Evolutionary conservation across 2,888 invertebrate species (phyloP), one percentile per base, ranked within the genome.

Genomic region (Lucinisca nassula): DNA sequence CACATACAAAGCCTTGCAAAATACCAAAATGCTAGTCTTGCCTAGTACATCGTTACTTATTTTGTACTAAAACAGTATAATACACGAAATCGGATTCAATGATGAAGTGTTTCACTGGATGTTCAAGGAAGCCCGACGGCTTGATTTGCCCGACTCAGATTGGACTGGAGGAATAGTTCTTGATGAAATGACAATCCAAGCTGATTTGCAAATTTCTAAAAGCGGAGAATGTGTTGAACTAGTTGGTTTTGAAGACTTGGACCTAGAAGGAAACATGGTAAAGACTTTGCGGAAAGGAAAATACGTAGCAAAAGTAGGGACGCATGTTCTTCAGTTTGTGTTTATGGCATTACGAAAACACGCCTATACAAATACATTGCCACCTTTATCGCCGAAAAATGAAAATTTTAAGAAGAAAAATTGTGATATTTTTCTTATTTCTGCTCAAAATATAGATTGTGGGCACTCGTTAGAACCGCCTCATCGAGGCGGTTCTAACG

Each of bases 171-270:
- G 80, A 4, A 32, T 87, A 21, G 58, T 87, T 37, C 32, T 82
- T 14, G 85, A 85, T 70, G 84, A 85, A 55, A 85, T 85, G 84
- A 27, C 84, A 38, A 85, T 85, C 27, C 82, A 85, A 58, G 74
- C 55, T n/a, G 82, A 78, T 38, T 17, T 85, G 4, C 70, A 85
- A n/a, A 85, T 85, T 6, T 51, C 32, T 17, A 82, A 85, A 79
- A 30, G 45, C 72, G 78, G 78, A 10, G 79, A 85, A 77, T 73
- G 72, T 35, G 38, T 82, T 40, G 82, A 85, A 79, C 32, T 82
- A 10, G 75, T 51, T 12, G 86, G 82, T 12, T 51, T 79, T 3
- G 37, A 17, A 12, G 79, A 79, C 21, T 12, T 61, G 14, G 79
- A 61, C 10, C 58, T 61, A 35, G 79, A 78, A 35, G 67, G 61